These are phyloP conservation scores for Heloderma charlesbogerti DNA, from an alignment of 2,113 vertebrate genomes.

Conservation along the genomic window DNA sequence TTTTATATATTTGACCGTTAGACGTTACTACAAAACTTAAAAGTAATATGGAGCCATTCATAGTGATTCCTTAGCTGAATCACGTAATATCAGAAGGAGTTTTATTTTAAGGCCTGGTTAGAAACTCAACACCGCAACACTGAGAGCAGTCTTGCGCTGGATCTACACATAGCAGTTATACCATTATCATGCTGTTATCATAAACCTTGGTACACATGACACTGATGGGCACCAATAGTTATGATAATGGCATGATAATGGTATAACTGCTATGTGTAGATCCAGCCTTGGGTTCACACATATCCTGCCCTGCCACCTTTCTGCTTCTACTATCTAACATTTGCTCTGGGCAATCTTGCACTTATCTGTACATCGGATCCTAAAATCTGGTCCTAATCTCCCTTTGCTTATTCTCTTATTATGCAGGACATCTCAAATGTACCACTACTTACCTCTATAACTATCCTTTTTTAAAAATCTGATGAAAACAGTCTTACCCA, in stretches of 20 bases:
- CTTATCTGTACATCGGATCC: too few species aligned
- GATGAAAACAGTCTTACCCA: background rate
- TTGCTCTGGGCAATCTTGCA: background rate
- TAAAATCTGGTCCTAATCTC: background rate
- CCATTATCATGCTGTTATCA: too few species aligned
- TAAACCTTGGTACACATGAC: too few species aligned
- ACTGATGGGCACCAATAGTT: too few species aligned
- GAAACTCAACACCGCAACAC: background rate
- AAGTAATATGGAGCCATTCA: background rate
- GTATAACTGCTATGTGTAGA: too few species aligned
- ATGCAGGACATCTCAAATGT: background rate
- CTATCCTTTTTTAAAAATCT: background rate
- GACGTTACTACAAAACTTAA: background rate
- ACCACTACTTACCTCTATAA: background rate
- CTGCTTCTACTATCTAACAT: background rate
- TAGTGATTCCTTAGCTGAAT: rapidly evolving
- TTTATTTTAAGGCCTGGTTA: background rate
- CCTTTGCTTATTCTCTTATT: background rate
- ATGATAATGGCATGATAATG: too few species aligned
- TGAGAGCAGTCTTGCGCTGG: background rate
- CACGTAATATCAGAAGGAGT: background rate
- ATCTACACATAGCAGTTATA: too few species aligned
- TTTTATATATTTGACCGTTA: background rate
- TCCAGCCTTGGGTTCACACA: background rate
- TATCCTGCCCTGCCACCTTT: background rate